Conservation (phyloP, 2,797 vertebrate species). For the Chromobotia macracanthus region DNA sequence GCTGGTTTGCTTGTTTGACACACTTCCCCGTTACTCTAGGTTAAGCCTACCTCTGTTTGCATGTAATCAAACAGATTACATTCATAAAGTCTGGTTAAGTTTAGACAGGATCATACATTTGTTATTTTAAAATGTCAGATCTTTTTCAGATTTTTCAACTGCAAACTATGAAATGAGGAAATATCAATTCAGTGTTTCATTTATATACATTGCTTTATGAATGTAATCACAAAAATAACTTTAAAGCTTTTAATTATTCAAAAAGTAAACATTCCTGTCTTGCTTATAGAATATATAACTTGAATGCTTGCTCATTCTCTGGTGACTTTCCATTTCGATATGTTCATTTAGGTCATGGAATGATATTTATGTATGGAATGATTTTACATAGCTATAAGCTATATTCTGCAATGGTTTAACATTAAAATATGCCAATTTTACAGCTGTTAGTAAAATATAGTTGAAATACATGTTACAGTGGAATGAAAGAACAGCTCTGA, state of each 20-base stretch:
- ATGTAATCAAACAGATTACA: constrained; percentile 52
- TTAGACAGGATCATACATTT: not conserved
- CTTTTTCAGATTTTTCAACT: not conserved
- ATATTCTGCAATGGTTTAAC: not conserved
- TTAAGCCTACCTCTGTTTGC: constrained; percentile 40
- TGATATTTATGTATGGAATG: not conserved
- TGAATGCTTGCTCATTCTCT: constrained; percentile 11
- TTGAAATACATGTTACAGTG: not conserved
- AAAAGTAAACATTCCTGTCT: constrained; percentile 20
- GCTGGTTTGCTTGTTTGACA: constrained; percentile 49
- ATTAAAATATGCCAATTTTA: not conserved
- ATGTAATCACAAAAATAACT: constrained; percentile 45
- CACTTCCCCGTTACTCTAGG: constrained; percentile 36
- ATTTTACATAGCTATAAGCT: not conserved
- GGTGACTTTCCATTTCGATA: constrained; percentile 12
- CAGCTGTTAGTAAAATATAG: too few species aligned
- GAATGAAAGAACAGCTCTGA: not conserved
- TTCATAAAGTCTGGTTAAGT: constrained; percentile 49
- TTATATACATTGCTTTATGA: constrained; percentile 34
- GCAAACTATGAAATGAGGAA: too few species aligned
- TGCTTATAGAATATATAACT: constrained; percentile 1
- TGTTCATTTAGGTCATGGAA: constrained; percentile 28
- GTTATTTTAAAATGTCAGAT: not conserved
- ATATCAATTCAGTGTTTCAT: not conserved
- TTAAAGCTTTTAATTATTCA: not conserved